Evolutionary conservation across 2,797 vertebrate species (phyloP), one percentile per base, ranked within the genome.

Genomic region (Forpus xanthops): DNA sequence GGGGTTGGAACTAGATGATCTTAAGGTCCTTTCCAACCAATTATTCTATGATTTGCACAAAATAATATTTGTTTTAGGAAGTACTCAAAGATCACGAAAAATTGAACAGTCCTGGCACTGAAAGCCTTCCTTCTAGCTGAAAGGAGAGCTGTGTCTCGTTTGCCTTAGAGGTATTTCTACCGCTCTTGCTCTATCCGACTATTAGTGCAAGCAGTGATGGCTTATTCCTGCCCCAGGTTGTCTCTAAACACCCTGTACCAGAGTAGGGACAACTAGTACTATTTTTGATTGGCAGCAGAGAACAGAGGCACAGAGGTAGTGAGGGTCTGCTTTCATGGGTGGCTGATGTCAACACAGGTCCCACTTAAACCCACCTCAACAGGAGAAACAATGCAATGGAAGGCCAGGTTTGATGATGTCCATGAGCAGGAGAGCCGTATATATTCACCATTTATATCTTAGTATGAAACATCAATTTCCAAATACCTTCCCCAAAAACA

Each of bases 391-490:
- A 71, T 19, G 17, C 27, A 15, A 15, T 60, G 33, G 31, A 19
- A 61, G 12, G 7, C 15, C 45, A 66, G 33, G 33, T 87, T 67
- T 79, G 52, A 62, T 21, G 35, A 65, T 64, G 27, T 30, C 55
- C 55, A 24, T 25, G 33, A 73, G 21, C 23, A 87, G 16, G 42
- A 84, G 53, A 94, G 42, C 15, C 70, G 44, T 45, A n/a, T 37
- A 30, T 21, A 45, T 72, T 75, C 52, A 49, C 53, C 47, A 62
- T 64, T 92, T 85, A 87, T 80, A 74, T 49, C 20, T 75, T 94
- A 89, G 93, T 85, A 76, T 0, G 31, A 80, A 83, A 55, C 86
- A 92, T 68, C 96, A 96, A 97, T 97, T 97, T 98, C 96, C 96
- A 97, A 96, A 94, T 66, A 50, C 37, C 45, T 94, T 93, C 94